These are phyloP conservation scores for Aphelenchoides bicaudatus DNA, from an alignment of 2,888 invertebrate genomes.

Conservation along the genomic window DNA sequence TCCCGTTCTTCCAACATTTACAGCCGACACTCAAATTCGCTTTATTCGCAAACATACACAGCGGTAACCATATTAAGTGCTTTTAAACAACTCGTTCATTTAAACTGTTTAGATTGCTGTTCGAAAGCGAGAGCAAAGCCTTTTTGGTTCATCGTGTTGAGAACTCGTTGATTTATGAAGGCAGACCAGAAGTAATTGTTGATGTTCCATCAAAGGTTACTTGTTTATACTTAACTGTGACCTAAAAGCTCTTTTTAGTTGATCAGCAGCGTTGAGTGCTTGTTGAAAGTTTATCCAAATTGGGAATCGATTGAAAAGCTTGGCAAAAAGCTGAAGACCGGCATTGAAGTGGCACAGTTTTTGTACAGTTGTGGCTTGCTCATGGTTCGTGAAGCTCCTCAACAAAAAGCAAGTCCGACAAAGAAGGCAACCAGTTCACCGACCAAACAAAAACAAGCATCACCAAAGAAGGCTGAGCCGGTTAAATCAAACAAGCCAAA, in stretches of 20 bases:
- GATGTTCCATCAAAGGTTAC: slow-evolving; percentile 36
- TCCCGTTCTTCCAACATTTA: slow-evolving; percentile 32
- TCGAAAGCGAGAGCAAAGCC: slow-evolving; percentile 41
- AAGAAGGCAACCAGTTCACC: too few species aligned
- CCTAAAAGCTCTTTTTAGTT: background rate
- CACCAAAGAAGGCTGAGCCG: too few species aligned
- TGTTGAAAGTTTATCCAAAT: background rate
- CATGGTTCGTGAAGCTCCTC: slow-evolving; percentile 1
- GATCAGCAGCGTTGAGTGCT: background rate
- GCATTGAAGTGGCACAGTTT: slow-evolving; percentile 9
- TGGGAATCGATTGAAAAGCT: slow-evolving; percentile 10
- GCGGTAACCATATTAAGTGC: slow-evolving; percentile 32
- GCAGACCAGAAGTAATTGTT: slow-evolving; percentile 40
- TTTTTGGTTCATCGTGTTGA: slow-evolving; percentile 52
- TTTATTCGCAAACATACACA: slow-evolving; percentile 51
- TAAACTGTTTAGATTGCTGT: slow-evolving; percentile 42
- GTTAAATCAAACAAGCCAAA: too few species aligned
- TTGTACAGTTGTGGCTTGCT: slow-evolving; percentile 8
- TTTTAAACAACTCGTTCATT: slow-evolving; percentile 1
- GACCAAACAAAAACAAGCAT: too few species aligned
- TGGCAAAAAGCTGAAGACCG: background rate
- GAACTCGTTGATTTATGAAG: slow-evolving; percentile 48
- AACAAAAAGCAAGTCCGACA: too few species aligned
- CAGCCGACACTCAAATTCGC: slow-evolving; percentile 36
- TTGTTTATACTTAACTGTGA: background rate